Conservation (phyloP, 2,888 invertebrate species). For the Trachelus tabidus region DNA sequence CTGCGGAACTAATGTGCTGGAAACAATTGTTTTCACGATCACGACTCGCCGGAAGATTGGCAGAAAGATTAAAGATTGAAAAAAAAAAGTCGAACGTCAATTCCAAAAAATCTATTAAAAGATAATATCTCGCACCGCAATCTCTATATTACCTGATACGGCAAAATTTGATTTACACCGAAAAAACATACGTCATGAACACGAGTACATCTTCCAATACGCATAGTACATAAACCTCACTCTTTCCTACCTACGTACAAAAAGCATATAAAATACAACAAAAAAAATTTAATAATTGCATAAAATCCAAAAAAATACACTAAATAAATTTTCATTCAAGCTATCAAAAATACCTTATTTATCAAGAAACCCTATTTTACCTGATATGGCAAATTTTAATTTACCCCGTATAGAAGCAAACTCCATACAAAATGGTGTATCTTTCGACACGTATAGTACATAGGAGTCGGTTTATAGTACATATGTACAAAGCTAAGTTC, state of each 20-base stretch:
- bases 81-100: neutral
- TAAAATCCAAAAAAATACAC: too few relatives aligned
- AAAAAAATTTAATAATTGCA: too few relatives aligned
- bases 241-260: too few relatives aligned
- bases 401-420: neutral
- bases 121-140: too few relatives aligned
- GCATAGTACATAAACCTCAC: too few relatives aligned
- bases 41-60: neutral
- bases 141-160: too few relatives aligned
- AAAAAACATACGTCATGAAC: too few relatives aligned
- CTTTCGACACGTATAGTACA: neutral
- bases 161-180: too few relatives aligned
- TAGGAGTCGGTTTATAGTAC: neutral
- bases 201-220: too few relatives aligned
- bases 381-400: neutral
- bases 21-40: slow-evolving; percentile 48
- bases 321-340: neutral
- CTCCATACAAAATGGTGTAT: neutral
- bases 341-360: neutral
- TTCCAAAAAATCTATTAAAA: neutral
- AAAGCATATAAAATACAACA: too few relatives aligned
- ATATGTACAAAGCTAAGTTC: neutral
- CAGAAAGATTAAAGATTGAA: neutral
- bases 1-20: slow-evolving; percentile 46
- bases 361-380: neutral